Conservation (phyloP, 2,888 invertebrate genomes). For the Oscheius sp. region DNA sequence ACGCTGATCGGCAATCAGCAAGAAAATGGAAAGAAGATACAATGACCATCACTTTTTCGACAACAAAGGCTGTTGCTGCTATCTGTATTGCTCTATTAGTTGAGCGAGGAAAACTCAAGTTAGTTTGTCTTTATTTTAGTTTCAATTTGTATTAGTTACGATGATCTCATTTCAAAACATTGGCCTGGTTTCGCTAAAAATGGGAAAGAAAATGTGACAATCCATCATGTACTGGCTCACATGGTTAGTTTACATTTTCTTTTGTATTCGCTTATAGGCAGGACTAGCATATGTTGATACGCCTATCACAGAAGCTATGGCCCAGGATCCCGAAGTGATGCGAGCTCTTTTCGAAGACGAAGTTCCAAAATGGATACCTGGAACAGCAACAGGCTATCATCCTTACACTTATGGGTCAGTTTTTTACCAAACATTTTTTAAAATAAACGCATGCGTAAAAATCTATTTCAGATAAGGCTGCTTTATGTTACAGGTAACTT, state of each 20-base stretch:
- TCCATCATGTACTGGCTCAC: slow-evolving; percentile 55
- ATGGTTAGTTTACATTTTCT: too few relatives aligned
- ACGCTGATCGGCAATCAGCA: slow-evolving; percentile 60
- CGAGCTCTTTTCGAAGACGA: slow-evolving; percentile 43
- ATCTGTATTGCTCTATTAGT: slow-evolving; percentile 69
- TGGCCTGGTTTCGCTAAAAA: slow-evolving; percentile 59
- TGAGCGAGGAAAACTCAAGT: slow-evolving; percentile 69
- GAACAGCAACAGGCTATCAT: slow-evolving; percentile 44
- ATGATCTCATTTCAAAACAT: slow-evolving; percentile 55
- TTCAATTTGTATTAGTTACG: slow-evolving; percentile 32
- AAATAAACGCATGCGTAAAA: too few relatives aligned
- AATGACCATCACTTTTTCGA: slow-evolving; percentile 56
- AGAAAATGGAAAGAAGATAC: slow-evolving; percentile 57
- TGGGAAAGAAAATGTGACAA: slow-evolving; percentile 55
- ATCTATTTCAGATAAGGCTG: too few relatives aligned
- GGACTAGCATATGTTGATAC: slow-evolving; percentile 55
- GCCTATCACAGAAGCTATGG: slow-evolving; percentile 51
- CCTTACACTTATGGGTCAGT: slow-evolving; percentile 29
- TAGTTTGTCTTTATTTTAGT: not conserved
- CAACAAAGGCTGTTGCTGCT: slow-evolving; percentile 61
- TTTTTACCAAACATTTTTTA: too few relatives aligned
- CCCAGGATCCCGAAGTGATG: slow-evolving; percentile 46
- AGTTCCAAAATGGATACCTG: slow-evolving; percentile 53
- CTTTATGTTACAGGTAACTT: too few relatives aligned
- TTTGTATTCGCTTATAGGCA: too few relatives aligned